Conservation (phyloP, 2,888 invertebrate species). For the Osedax frankpressi region DNA sequence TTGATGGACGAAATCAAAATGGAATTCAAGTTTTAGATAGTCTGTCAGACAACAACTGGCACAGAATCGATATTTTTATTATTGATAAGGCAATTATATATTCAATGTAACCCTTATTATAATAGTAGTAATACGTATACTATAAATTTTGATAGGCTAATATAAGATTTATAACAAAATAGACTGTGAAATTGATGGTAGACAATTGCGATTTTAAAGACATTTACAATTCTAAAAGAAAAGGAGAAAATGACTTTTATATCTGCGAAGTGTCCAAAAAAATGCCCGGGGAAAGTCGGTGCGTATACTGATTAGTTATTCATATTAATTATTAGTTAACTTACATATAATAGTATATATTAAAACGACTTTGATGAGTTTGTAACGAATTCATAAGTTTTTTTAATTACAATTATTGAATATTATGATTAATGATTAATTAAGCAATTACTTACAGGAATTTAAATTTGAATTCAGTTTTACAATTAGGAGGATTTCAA, state of each 20-base stretch:
- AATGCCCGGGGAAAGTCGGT: neutral
- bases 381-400: too few species aligned
- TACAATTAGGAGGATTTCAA: constrained; percentile 65
- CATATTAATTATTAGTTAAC: too few species aligned
- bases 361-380: too few species aligned
- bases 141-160: too few species aligned
- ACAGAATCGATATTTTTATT: constrained; percentile 75
- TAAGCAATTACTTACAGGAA: too few species aligned
- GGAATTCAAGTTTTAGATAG: constrained; percentile 37
- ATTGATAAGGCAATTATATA: constrained; percentile 33
- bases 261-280: neutral
- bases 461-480: constrained; percentile 86
- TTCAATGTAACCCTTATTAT: too few species aligned
- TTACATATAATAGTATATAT: too few species aligned
- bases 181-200: neutral
- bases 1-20: neutral
- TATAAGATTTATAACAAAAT: too few species aligned
- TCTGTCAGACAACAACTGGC: constrained; percentile 79
- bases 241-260: neutral
- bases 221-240: neutral
- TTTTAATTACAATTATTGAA: too few species aligned
- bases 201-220: neutral
- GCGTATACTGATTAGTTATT: too few species aligned
- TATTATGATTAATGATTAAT: too few species aligned
- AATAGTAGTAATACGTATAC: too few species aligned